Evolutionary conservation across 2,888 invertebrate species (phyloP).

Genomic region (Tipula lateralis): DNA sequence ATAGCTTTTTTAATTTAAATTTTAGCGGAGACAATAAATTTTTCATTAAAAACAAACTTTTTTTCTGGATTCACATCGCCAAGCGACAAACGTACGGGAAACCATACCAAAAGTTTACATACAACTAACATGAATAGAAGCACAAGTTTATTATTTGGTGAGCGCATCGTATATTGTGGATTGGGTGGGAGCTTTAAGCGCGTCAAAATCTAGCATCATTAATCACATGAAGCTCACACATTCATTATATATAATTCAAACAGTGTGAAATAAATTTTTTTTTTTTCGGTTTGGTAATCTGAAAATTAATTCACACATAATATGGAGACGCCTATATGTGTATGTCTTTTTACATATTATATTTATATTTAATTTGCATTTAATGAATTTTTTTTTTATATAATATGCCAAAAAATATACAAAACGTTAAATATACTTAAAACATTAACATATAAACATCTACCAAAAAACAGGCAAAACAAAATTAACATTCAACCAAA

Average conservation of each 20-base stretch:
- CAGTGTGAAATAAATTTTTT: background rate
- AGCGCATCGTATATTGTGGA: background rate
- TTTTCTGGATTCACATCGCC: too few species aligned
- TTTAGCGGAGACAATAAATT: background rate
- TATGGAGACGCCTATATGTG: background rate
- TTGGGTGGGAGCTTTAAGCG: background rate
- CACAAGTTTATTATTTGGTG: background rate
- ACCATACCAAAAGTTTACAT: background rate
- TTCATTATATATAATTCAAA: background rate
- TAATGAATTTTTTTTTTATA: constrained; percentile 24
- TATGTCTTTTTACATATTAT: background rate
- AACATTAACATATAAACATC: background rate
- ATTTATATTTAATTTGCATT: constrained; percentile 13
- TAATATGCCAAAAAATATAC: background rate
- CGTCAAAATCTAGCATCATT: background rate
- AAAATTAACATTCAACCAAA: constrained; percentile 24
- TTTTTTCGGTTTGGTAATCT: background rate
- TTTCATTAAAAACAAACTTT: constrained; percentile 7
- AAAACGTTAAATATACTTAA: background rate
- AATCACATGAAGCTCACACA: background rate
- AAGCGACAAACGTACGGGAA: background rate
- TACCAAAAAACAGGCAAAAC: background rate
- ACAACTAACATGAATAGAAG: background rate
- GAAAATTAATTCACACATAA: background rate
- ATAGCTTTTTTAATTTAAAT: background rate